phyloP scores from a whole-genome alignment of 2,113 vertebrate species.

The Bostrychus sinensis region DNA sequence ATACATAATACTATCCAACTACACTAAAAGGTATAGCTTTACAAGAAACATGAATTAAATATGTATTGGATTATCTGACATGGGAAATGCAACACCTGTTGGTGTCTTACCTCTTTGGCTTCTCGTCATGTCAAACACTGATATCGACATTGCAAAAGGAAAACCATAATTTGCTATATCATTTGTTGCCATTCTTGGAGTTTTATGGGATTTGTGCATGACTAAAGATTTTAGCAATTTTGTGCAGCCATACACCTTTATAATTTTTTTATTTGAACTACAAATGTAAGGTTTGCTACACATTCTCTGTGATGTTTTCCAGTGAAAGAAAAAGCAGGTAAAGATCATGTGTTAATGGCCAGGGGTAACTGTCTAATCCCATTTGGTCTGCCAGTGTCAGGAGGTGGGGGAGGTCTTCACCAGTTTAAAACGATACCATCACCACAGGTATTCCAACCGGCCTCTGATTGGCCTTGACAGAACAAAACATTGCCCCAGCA shows the following conservation, averaged over 20 bases:
- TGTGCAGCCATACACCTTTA: background rate
- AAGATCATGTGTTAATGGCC: conserved; percentile 73
- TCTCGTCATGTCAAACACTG: too few relatives aligned
- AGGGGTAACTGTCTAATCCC: conserved; percentile 75
- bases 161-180: too few relatives aligned
- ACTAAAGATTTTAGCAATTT: too few relatives aligned
- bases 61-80: too few relatives aligned
- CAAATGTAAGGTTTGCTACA: conserved; percentile 18
- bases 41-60: too few relatives aligned
- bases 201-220: too few relatives aligned
- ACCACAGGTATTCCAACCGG: conserved; percentile 61
- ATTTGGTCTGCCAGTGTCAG: conserved; percentile 61
- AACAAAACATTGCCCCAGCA: conserved; percentile 64
- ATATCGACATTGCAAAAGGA: too few relatives aligned
- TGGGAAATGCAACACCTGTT: too few relatives aligned
- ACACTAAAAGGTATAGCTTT: background rate
- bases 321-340: conserved; percentile 55
- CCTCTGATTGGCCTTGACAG: conserved; percentile 76
- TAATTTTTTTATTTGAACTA: background rate
- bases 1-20: background rate
- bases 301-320: conserved; percentile 18
- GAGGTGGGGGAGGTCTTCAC: conserved; percentile 53
- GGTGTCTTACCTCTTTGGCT: too few relatives aligned
- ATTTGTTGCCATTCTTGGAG: too few relatives aligned
- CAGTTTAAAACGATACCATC: conserved; percentile 72